Base-by-base conservation (phyloP, 1,140 invertebrate species). In the Drosophila sp. region DNA sequence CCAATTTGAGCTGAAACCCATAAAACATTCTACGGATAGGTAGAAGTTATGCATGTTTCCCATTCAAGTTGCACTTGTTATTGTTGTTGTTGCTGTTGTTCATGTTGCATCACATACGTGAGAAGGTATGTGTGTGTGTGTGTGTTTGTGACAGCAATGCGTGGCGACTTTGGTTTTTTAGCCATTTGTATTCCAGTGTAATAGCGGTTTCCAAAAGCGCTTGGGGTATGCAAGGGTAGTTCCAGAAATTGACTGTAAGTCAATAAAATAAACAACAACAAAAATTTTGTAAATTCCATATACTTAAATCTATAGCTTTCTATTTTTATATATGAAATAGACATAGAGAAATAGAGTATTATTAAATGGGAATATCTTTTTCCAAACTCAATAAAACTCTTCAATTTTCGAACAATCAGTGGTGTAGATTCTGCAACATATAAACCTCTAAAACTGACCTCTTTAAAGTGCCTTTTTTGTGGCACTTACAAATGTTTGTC, bases 141-240 rank as follows among this genome's bases (percentile, higher is more conserved):
- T 34, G 45, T 53, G 63, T 16, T 50, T 34, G 21, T 69, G 64
- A 74, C 72, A 74, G 41, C 53, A 56, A 70, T 38, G 27, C 27
- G 61, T 25, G 43, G 9, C 25, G 21, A 45, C 32, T 32, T 72
- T 59, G 27, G 29, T 61, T 63, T 70, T 54, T 61, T 57, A 14
- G 4, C 34, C 57, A 56, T 61, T 70, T 53, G 14, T 34, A 14
- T 13, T 34, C 4, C 27, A 18, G 14, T 36, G 46, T 8, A 27
- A 9, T 14, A 48, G 45, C 43, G 43, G 43, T 21, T 58, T 34
- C 2, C 32, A 29, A 46, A 46, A 11, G 8, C 41, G 25, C 5
- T n/a, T 6, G 25, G 11, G 7, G 18, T 27, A 51, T 40, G 46
- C 63, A 43, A 51, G 62, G 51, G 53, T 14, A 16, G 50, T 13